phyloP scores from a whole-genome alignment of 2,797 vertebrate genomes.

The Pangasius mekongensis region DNA sequence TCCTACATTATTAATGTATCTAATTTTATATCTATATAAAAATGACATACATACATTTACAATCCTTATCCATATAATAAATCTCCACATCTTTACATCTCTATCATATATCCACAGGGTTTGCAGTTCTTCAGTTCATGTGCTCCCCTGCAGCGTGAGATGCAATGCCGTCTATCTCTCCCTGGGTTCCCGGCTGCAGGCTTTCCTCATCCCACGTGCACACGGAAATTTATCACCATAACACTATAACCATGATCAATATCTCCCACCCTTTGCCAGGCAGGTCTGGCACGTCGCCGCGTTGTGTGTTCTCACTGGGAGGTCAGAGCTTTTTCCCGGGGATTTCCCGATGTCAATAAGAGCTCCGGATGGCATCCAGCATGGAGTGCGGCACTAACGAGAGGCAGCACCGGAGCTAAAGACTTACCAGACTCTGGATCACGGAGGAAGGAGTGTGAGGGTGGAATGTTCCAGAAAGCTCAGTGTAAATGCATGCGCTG shows the following conservation, averaged over 20 bases:
- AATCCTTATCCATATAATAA: neutral
- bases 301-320: constrained; percentile 59
- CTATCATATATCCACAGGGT: neutral
- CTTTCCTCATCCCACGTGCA: constrained; percentile 42
- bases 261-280: constrained; percentile 64
- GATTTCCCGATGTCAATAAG: constrained; percentile 70
- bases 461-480: constrained; percentile 22
- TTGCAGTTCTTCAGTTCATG: constrained; percentile 26
- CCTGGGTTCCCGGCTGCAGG: constrained; percentile 41
- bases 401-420: constrained; percentile 44
- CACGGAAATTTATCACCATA: constrained; percentile 76
- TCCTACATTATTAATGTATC: neutral
- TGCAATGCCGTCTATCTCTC: constrained; percentile 27
- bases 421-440: neutral
- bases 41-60: neutral
- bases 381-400: constrained; percentile 71
- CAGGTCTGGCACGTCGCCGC: constrained; percentile 44
- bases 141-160: neutral
- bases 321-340: constrained; percentile 65
- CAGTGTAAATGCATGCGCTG: neutral
- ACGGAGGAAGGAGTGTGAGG: neutral
- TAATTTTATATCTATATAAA: neutral
- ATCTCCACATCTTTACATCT: neutral
- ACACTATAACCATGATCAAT: constrained; percentile 69
- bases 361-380: constrained; percentile 71